phyloP scores from a whole-genome alignment of 2,113 vertebrate genomes.

The Coryphaenoides rupestris region DNA sequence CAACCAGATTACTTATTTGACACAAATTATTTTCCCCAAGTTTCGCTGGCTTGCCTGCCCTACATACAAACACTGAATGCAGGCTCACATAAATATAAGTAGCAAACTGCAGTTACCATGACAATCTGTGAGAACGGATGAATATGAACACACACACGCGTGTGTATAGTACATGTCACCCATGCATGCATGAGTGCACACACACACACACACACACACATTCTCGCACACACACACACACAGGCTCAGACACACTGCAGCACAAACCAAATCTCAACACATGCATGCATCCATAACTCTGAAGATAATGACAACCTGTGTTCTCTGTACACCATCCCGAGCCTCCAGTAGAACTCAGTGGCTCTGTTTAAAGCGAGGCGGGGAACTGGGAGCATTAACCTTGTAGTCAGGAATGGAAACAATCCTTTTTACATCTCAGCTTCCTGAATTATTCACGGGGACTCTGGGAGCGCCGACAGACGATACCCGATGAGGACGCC shows the following conservation, averaged over 20 bases:
- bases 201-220: background rate
- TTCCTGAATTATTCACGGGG: slow-evolving; percentile 65
- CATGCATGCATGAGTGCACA: background rate
- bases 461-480: no score
- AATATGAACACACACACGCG: background rate
- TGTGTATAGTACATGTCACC: background rate
- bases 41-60: background rate
- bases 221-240: background rate
- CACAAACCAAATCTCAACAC: no score
- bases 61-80: no score
- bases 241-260: background rate
- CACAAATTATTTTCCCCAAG: background rate
- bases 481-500: no score
- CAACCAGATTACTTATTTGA: background rate
- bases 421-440: slow-evolving; percentile 53
- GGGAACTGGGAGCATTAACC: slow-evolving; percentile 50
- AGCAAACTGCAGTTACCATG: background rate
- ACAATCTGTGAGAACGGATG: background rate
- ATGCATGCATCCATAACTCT: no score
- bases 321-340: no score
- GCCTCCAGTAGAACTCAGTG: slow-evolving; percentile 46
- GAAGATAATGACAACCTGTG: no score
- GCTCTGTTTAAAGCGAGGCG: slow-evolving; percentile 43
- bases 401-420: slow-evolving; percentile 55
- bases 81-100: no score